Conservation (phyloP, 2,113 vertebrate genomes). For the Silurus glanis region DNA sequence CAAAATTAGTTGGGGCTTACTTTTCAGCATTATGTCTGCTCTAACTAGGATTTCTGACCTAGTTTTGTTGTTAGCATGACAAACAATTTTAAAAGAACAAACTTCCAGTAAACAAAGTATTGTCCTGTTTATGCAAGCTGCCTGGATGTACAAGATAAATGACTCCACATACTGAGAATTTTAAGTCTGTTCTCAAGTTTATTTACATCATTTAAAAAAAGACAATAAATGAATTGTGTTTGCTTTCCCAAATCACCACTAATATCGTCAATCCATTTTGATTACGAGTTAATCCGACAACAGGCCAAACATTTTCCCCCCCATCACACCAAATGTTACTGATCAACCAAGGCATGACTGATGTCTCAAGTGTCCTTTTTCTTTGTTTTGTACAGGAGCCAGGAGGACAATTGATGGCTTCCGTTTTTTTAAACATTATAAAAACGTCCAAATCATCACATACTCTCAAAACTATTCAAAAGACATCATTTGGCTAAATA, state of each 20-base stretch:
- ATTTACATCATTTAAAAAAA: neutral
- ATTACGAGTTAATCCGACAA: neutral
- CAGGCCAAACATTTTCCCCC: neutral
- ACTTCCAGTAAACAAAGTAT: neutral
- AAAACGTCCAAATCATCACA: neutral
- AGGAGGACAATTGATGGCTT: neutral
- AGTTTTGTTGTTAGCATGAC: conserved; percentile 17
- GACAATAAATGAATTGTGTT: neutral
- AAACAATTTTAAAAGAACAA: conserved; percentile 25
- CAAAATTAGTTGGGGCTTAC: conserved; percentile 10
- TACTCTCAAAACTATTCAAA: too few relatives aligned
- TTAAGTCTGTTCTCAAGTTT: neutral
- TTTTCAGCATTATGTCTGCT: conserved; percentile 2
- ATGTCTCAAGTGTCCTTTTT: neutral
- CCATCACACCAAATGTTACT: neutral
- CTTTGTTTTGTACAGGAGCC: neutral
- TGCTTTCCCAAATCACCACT: neutral
- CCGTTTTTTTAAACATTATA: neutral
- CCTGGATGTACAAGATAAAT: neutral
- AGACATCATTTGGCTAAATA: neutral
- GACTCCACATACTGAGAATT: neutral
- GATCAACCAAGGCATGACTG: neutral
- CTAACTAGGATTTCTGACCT: conserved; percentile 21
- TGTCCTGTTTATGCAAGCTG: neutral
- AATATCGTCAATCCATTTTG: neutral